A percentile compares a stretch with the other conserved stretches of the same genome.
Evolutionary conservation across 2,888 invertebrate genomes (phyloP).

Genomic region (Lepidonotus clava): DNA sequence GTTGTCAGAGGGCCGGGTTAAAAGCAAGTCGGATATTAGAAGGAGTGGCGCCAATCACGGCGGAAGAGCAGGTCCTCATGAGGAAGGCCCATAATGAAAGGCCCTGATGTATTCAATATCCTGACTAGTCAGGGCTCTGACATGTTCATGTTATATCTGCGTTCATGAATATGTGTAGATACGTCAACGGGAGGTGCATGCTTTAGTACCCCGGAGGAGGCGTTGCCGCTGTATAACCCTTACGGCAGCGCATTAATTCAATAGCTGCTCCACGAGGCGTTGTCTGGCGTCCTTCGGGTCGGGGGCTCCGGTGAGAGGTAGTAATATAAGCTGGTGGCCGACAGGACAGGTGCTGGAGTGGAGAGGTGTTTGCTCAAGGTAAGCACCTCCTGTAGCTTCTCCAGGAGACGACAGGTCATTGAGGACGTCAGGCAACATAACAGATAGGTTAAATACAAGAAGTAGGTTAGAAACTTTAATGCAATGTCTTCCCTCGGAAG

Average conservation of each 20-base stretch:
- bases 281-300: not conserved
- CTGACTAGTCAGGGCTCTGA: not conserved
- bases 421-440: no score
- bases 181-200: not conserved
- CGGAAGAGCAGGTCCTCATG: no score
- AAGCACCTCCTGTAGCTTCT: not conserved
- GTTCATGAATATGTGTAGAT: conserved; percentile 15
- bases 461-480: no score
- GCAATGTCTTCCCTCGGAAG: no score
- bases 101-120: conserved; percentile 18
- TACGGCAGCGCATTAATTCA: not conserved
- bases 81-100: not conserved
- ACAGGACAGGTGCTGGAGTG: not conserved
- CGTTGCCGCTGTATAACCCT: not conserved
- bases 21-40: conserved; percentile 7
- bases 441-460: no score
- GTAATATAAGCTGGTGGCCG: not conserved
- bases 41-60: not conserved
- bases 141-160: not conserved
- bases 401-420: not conserved
- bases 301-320: not conserved
- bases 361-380: conserved; percentile 18
- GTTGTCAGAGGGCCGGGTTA: not conserved
- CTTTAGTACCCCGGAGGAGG: not conserved
- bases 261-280: not conserved